Conservation (phyloP, 1,140 invertebrate species). For the Portunus trituberculatus region DNA sequence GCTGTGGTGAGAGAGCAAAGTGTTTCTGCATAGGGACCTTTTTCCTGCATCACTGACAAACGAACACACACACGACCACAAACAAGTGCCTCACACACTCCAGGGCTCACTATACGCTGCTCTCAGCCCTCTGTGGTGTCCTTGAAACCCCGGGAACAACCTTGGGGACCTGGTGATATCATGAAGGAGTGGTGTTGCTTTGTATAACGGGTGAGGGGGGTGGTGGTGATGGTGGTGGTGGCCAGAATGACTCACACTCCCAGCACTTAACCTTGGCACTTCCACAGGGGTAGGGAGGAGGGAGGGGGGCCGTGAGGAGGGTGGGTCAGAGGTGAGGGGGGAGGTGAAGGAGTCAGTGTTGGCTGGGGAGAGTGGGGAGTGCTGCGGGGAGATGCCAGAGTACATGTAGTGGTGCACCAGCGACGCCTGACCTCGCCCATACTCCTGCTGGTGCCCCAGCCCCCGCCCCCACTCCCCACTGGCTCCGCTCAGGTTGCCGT, state of each 20-base stretch:
- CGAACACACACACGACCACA: too few species aligned
- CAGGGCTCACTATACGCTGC: constrained; percentile 55
- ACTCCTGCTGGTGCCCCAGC: constrained; percentile 78
- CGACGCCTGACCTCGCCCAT: constrained; percentile 77
- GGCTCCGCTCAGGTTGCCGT: constrained; percentile 78
- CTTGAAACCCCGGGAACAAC: not conserved
- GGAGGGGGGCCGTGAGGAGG: constrained; percentile 33
- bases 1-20: too few species aligned
- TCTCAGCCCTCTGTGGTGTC: constrained; percentile 65
- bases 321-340: constrained; percentile 67
- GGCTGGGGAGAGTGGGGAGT: constrained; percentile 64
- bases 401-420: constrained; percentile 78
- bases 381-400: constrained; percentile 70
- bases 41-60: too few species aligned
- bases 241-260: not conserved
- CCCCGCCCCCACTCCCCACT: constrained; percentile 76
- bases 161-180: constrained; percentile 64
- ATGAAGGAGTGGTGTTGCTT: constrained; percentile 74
- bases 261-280: not conserved
- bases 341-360: constrained; percentile 69
- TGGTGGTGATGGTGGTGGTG: not conserved
- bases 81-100: too few species aligned
- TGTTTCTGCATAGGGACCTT: not conserved
- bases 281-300: constrained; percentile 51
- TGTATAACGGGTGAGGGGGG: constrained; percentile 68